Evolutionary conservation across 2,113 vertebrate genomes (phyloP).

Genomic region (Prinia subflava): DNA sequence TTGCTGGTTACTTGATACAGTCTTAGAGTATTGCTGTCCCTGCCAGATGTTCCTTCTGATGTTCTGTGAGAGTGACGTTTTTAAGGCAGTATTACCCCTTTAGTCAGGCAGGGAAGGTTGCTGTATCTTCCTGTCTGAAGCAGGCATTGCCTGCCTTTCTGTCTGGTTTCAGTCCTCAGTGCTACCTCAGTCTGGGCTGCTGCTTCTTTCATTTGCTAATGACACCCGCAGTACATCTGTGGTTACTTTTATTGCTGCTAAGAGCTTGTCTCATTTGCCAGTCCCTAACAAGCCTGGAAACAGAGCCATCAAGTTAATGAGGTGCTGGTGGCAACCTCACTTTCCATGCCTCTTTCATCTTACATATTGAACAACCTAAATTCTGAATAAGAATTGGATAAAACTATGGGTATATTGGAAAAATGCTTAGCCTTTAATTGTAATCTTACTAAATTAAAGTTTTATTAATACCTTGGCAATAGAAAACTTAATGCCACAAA

Average conservation of each 20-base stretch:
- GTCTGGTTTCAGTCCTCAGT: not conserved
- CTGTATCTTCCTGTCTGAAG: not conserved
- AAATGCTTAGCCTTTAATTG: not conserved
- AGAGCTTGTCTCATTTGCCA: not conserved
- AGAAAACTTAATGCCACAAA: not conserved
- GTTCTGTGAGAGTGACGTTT: not conserved
- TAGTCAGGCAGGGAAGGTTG: not conserved
- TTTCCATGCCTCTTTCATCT: not conserved
- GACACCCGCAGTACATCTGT: not conserved
- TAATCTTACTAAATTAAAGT: not conserved
- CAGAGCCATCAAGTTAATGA: not conserved
- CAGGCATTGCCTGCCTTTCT: not conserved
- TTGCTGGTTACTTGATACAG: not conserved
- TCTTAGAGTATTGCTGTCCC: not conserved
- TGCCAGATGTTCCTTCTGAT: not conserved
- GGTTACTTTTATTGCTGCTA: constrained; percentile 16
- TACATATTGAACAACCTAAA: not conserved
- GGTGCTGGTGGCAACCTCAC: not conserved
- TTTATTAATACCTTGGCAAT: not conserved
- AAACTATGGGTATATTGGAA: not conserved
- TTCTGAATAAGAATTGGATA: not conserved
- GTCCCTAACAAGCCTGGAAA: not conserved
- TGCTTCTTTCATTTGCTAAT: not conserved
- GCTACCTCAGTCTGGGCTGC: not conserved
- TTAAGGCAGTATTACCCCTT: not conserved